These are phyloP conservation scores for Bedellia somnulentella DNA, from an alignment of 2,888 invertebrate species.

Conservation along the genomic window DNA sequence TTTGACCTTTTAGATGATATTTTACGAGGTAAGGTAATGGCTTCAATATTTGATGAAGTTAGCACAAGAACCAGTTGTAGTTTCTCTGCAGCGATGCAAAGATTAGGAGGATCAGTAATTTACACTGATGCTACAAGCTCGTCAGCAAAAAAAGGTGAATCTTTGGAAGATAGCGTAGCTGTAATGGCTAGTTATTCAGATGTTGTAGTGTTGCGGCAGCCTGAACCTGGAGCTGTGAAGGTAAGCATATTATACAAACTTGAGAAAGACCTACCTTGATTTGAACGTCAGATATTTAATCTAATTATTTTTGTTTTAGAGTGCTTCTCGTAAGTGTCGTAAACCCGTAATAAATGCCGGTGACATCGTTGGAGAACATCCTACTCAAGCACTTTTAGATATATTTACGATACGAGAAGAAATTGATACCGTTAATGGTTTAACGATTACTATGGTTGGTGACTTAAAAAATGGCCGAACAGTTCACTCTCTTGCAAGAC, in stretches of 20 bases:
- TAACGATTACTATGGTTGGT: conserved; percentile 97
- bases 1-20: conserved; percentile 89
- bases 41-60: conserved; percentile 95
- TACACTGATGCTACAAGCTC: conserved; percentile 88
- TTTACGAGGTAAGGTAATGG: conserved; percentile 90
- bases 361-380: conserved; percentile 96
- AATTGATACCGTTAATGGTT: conserved; percentile 96
- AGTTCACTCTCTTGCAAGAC: conserved; percentile 93
- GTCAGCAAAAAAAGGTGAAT: conserved; percentile 96
- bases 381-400: conserved; percentile 96
- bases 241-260: conserved; percentile 56
- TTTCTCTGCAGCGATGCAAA: conserved; percentile 95
- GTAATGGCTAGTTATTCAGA: conserved; percentile 93
- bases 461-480: conserved; percentile 97
- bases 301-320: conserved; percentile 28
- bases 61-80: conserved; percentile 96
- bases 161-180: conserved; percentile 83
- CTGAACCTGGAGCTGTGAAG: conserved; percentile 85
- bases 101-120: conserved; percentile 91
- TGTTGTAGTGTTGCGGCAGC: conserved; percentile 92
- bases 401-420: conserved; percentile 98
- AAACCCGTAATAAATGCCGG: conserved; percentile 98
- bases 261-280: not conserved
- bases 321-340: conserved; percentile 79
- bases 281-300: not conserved